Percentiles rank a stretch among this genome's conserved stretches.
These are phyloP conservation scores for Helostoma temminkii DNA, from an alignment of 2,797 vertebrate genomes.

Conservation along the genomic window DNA sequence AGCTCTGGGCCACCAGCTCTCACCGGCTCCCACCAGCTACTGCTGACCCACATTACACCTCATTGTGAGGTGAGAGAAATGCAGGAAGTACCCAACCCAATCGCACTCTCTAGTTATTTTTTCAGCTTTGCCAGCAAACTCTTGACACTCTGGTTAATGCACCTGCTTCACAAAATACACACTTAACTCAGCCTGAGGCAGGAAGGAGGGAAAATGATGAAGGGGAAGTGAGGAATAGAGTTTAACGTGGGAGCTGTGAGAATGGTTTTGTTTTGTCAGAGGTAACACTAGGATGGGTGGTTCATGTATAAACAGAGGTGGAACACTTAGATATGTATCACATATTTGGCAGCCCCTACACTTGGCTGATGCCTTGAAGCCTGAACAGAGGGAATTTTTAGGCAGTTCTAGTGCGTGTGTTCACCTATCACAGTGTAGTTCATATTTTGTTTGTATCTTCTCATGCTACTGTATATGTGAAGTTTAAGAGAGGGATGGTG, in stretches of 20 bases:
- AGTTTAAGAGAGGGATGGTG: conserved; percentile 2
- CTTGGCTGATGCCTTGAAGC: conserved; percentile 14
- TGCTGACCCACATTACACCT: conserved; percentile 51
- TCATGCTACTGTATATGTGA: background rate
- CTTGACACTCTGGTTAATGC: conserved; percentile 39
- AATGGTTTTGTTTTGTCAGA: too few relatives aligned
- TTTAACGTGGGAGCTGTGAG: background rate
- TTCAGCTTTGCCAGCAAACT: conserved; percentile 40
- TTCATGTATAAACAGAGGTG: conserved; percentile 63
- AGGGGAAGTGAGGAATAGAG: conserved; percentile 24
- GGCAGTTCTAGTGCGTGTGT: background rate
- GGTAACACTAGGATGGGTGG: conserved; percentile 64
- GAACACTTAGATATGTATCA: conserved; percentile 50
- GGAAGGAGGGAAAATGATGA: conserved; percentile 21
- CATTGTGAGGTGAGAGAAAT: conserved; percentile 69
- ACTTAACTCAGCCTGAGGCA: conserved; percentile 7
- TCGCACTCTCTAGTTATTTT: conserved; percentile 55
- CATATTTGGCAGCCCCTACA: conserved; percentile 34
- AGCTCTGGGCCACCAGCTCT: conserved; percentile 18
- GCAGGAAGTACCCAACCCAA: conserved; percentile 60
- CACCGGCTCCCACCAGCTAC: conserved; percentile 22
- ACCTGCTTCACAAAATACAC: conserved; percentile 50
- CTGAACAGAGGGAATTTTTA: conserved; percentile 34
- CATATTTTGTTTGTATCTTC: conserved; percentile 16
- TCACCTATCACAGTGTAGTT: background rate